phyloP scores from a whole-genome alignment of 2,888 invertebrate species.

The Tetrapedia diversipes region DNA sequence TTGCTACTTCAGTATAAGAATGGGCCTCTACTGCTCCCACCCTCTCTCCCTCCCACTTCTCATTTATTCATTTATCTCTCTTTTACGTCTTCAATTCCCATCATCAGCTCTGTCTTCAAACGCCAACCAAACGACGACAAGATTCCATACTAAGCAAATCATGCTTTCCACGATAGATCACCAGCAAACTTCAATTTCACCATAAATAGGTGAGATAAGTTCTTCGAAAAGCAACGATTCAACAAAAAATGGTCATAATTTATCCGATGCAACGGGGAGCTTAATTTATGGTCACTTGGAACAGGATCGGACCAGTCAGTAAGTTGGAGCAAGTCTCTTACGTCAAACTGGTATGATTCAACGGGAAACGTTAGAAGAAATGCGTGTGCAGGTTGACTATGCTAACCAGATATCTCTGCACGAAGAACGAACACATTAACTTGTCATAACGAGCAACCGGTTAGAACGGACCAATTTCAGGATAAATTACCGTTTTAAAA shows the following conservation, averaged over 20 bases:
- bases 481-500: background rate
- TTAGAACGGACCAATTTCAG: background rate
- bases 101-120: slow-evolving; percentile 20
- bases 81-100: slow-evolving; percentile 22
- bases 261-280: background rate
- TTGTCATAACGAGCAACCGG: background rate
- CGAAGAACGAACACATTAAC: background rate
- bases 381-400: background rate
- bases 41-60: background rate
- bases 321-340: background rate
- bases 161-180: background rate
- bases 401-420: background rate
- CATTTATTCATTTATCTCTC: no score
- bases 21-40: slow-evolving; percentile 33
- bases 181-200: background rate
- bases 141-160: background rate
- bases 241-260: background rate
- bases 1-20: slow-evolving; percentile 47
- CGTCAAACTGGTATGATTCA: slow-evolving; percentile 15
- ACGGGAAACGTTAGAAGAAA: background rate
- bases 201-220: no score
- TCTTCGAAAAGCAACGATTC: background rate
- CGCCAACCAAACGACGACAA: slow-evolving; percentile 52
- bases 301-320: slow-evolving; percentile 1
- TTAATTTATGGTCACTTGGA: slow-evolving; percentile 11